Base-by-base conservation (phyloP, 2,888 invertebrate genomes). In the Graphium colonna region DNA sequence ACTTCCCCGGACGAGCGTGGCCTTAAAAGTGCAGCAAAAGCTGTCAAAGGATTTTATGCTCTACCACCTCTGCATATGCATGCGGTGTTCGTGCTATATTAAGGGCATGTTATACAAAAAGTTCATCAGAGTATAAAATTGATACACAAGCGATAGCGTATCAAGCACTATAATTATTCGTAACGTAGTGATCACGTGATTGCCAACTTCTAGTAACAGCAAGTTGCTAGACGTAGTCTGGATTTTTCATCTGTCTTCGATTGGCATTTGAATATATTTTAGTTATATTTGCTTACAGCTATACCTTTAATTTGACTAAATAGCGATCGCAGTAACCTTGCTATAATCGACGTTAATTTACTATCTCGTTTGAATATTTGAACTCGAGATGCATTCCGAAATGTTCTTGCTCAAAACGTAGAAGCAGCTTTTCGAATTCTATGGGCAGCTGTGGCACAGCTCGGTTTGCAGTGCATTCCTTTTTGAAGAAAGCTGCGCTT, bases 131-230 rank as follows among this genome's bases (percentile, higher is more conserved):
- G 13, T 17, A 28, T 12, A 26, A 49, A 49, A 28, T 8, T 16
- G 26, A 49, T 12, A 28, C 17, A 42, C 42, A 50, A 50, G 33
- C 42, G 8, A 31, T 12, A 26, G 16, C 33, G 9, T 38, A 38
- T 36, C 38, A 42, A 42, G 33, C 31, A 5, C 4, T 31, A 31
- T 31, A 17, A 12, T 21, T 45, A 39, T 31, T 16, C 28, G 15
- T 31, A 31, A 2, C 33, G 31, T n/a, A 31, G 8, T 40, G 8
- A 40, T 16, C 7, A 8, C 15, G 39, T 40, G 31, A 44, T 31
- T 31, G 31, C 31, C 3, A 31, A 31, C 31, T 7, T 10, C 31
- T 31, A 31, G 9, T 9, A 31, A 31, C 10, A 31, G 4, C 10
- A 31, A 31, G 31, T 31, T 9, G 31, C 31, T 10, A 31, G 10